Evolutionary conservation across 2,888 invertebrate genomes (phyloP).

Genomic region (Netelia fuscicornis): DNA sequence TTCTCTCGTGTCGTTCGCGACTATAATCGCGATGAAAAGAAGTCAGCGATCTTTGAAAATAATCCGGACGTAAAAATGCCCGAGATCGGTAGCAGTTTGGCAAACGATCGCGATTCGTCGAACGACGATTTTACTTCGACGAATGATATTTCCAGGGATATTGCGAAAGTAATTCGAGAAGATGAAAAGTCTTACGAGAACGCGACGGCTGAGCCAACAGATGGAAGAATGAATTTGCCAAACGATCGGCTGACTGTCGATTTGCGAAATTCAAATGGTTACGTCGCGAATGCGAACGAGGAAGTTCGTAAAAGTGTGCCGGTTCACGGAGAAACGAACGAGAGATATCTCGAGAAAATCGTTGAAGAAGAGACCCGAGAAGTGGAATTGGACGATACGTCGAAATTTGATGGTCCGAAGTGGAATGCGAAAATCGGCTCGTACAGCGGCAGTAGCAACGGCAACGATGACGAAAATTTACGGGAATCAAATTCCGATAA

Average conservation of each 20-base stretch:
- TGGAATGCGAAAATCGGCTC: slow-evolving; percentile 31
- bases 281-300: neutral
- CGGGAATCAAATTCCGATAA: slow-evolving; percentile 40
- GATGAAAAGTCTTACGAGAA: slow-evolving; percentile 54
- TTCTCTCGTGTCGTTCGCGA: slow-evolving; percentile 50
- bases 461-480: slow-evolving; percentile 33
- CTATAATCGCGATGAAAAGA: slow-evolving; percentile 49
- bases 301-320: neutral
- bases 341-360: slow-evolving; percentile 31
- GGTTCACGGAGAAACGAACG: slow-evolving; percentile 3
- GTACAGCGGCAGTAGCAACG: neutral
- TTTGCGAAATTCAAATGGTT: neutral
- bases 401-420: slow-evolving; percentile 46
- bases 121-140: slow-evolving; percentile 40
- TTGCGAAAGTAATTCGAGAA: slow-evolving; percentile 26
- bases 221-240: slow-evolving; percentile 71
- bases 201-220: slow-evolving; percentile 62
- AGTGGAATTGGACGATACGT: slow-evolving; percentile 22
- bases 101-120: slow-evolving; percentile 15
- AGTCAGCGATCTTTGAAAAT: neutral
- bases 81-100: slow-evolving; percentile 1
- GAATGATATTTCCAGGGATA: slow-evolving; percentile 10
- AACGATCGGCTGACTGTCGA: slow-evolving; percentile 2
- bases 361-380: slow-evolving; percentile 34
- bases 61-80: slow-evolving; percentile 17